A percentile compares a stretch with the other conserved stretches of the same genome.
These are phyloP conservation scores for Australoheros scitulus DNA, from an alignment of 2,113 vertebrate species.

Conservation along the genomic window DNA sequence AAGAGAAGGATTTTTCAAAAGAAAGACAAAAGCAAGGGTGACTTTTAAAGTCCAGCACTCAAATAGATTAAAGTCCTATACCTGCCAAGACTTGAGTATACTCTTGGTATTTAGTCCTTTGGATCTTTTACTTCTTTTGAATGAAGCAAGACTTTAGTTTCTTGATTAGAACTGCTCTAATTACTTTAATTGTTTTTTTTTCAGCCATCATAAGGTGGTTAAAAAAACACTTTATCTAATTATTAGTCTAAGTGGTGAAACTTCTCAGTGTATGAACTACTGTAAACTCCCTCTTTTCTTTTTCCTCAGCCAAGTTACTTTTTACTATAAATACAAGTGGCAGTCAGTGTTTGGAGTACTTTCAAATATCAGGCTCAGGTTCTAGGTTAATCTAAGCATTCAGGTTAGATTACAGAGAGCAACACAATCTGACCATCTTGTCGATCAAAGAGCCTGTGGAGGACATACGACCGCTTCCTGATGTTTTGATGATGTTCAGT, in stretches of 20 bases:
- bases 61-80: background rate
- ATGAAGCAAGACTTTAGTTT: background rate
- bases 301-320: background rate
- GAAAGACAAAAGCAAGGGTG: background rate
- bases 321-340: background rate
- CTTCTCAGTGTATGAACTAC: background rate
- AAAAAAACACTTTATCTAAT: background rate
- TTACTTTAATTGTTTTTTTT: background rate
- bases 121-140: background rate
- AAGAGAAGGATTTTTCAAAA: constrained; percentile 56
- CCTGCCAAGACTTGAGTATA: background rate
- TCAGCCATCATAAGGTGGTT: background rate
- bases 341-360: background rate
- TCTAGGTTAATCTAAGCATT: too few species aligned
- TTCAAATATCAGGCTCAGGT: background rate
- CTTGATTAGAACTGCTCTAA: background rate
- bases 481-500: too few species aligned
- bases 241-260: background rate
- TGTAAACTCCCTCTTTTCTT: background rate
- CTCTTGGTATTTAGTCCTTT: background rate
- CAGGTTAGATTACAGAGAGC: background rate
- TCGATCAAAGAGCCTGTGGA: background rate
- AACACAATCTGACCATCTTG: background rate
- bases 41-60: constrained; percentile 4
- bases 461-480: too few species aligned